Conservation (phyloP, 2,113 vertebrate genomes). For the Anoura caudifer region DNA sequence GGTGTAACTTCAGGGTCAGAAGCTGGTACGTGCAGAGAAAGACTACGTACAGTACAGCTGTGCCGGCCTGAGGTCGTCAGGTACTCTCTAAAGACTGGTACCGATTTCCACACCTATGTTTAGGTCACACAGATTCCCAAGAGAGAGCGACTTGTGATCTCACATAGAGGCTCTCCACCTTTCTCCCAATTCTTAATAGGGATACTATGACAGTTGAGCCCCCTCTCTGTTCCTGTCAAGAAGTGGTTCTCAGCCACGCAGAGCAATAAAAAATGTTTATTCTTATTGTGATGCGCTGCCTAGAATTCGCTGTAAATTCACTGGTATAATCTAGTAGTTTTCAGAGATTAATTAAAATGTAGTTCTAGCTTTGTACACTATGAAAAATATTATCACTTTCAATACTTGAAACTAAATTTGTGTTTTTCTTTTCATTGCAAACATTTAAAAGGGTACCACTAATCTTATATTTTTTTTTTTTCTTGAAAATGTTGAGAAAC, state of each 20-base stretch:
- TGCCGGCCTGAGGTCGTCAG: rapidly evolving
- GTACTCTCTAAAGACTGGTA: not conserved
- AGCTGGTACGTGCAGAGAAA: not conserved
- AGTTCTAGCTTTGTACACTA: not conserved
- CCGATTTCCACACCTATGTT: not conserved
- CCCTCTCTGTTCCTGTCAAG: not conserved
- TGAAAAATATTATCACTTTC: not conserved
- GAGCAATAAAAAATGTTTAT: not conserved
- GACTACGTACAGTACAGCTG: not conserved
- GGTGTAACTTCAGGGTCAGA: not conserved
- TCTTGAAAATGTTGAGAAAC: not conserved
- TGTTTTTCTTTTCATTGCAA: not conserved
- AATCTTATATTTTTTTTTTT: slow-evolving; percentile 5
- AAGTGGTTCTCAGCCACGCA: not conserved
- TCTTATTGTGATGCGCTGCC: not conserved
- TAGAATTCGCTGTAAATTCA: not conserved
- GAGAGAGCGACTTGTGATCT: not conserved
- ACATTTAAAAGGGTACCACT: not conserved
- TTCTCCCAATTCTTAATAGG: not conserved
- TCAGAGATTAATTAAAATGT: not conserved
- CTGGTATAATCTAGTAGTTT: not conserved
- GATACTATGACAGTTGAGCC: not conserved
- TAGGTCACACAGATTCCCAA: not conserved
- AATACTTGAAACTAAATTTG: not conserved
- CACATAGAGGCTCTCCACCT: not conserved